Evolutionary conservation across 1,140 invertebrate species (phyloP).

Genomic region (Phthorimaea operculella): DNA sequence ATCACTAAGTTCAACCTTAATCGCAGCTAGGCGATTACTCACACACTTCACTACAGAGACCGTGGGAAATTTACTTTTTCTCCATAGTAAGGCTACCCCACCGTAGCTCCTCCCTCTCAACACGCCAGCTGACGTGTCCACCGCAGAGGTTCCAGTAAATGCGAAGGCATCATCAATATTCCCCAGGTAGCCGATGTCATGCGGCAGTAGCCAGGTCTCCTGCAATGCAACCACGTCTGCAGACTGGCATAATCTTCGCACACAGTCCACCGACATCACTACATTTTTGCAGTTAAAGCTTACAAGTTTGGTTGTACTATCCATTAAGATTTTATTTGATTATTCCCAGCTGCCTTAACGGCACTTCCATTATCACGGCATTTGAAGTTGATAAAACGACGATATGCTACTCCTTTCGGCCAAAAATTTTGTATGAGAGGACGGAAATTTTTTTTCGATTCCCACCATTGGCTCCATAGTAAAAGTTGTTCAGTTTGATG

Average conservation of each 20-base stretch:
- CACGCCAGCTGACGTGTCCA: slow-evolving; percentile 3
- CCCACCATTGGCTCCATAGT: no score
- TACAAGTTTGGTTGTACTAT: not conserved
- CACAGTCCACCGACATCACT: not conserved
- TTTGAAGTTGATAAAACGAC: not conserved
- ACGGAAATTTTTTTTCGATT: no score
- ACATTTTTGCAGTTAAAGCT: slow-evolving; percentile 3
- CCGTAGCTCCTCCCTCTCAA: slow-evolving; percentile 4
- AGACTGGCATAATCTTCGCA: not conserved
- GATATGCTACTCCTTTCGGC: slow-evolving; percentile 4
- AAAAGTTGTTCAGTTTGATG: no score
- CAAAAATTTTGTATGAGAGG: slow-evolving; percentile 9
- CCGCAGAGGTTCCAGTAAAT: slow-evolving; percentile 3
- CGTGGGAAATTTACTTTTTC: not conserved
- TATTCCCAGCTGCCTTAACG: not conserved
- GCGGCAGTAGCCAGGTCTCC: slow-evolving; percentile 6
- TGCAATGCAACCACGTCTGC: slow-evolving; percentile 6
- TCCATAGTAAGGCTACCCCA: slow-evolving; percentile 9
- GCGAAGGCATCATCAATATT: not conserved
- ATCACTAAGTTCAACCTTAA: not conserved
- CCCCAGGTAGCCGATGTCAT: not conserved
- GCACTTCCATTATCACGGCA: not conserved
- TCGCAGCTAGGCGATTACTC: not conserved
- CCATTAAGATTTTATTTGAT: not conserved
- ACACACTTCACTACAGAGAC: slow-evolving; percentile 2